Evolutionary conservation across 2,797 vertebrate species (phyloP).

Genomic region (Megaceryle alcyon): DNA sequence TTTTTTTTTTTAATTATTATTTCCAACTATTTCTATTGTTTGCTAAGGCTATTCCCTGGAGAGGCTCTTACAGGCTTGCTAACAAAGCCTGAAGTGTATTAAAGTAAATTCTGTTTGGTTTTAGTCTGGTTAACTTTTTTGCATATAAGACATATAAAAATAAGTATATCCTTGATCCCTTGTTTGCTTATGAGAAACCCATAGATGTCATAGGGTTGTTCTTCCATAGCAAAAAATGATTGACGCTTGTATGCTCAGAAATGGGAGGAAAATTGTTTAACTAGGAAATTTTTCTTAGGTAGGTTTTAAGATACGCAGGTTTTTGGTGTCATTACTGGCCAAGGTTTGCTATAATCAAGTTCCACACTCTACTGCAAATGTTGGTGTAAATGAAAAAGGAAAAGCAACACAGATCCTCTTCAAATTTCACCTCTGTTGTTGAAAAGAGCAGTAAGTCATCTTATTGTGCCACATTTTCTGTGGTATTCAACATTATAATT

Average conservation of each 20-base stretch:
- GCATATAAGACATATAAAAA: neutral
- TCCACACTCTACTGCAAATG: neutral
- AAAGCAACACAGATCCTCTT: slow-evolving; percentile 12
- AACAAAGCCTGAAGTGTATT: neutral
- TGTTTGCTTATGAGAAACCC: neutral
- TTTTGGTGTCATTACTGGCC: neutral
- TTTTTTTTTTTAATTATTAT: neutral
- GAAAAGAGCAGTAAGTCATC: slow-evolving; percentile 14
- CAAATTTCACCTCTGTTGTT: slow-evolving; percentile 32
- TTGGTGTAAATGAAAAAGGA: neutral
- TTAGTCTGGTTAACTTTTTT: neutral
- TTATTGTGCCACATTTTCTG: slow-evolving; percentile 30
- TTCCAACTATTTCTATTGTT: neutral
- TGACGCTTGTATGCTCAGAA: neutral
- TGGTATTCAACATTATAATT: slow-evolving; percentile 33
- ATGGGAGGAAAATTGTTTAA: neutral
- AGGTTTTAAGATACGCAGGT: neutral
- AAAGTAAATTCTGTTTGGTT: neutral
- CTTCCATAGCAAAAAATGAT: neutral
- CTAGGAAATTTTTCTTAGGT: neutral
- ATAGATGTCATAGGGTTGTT: neutral
- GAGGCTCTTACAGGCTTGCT: neutral
- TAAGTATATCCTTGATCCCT: neutral
- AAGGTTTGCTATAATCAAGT: neutral
- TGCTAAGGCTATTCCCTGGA: neutral